These are phyloP conservation scores for Dolichopus griseipennis DNA, from an alignment of 2,888 invertebrate genomes.

Conservation along the genomic window DNA sequence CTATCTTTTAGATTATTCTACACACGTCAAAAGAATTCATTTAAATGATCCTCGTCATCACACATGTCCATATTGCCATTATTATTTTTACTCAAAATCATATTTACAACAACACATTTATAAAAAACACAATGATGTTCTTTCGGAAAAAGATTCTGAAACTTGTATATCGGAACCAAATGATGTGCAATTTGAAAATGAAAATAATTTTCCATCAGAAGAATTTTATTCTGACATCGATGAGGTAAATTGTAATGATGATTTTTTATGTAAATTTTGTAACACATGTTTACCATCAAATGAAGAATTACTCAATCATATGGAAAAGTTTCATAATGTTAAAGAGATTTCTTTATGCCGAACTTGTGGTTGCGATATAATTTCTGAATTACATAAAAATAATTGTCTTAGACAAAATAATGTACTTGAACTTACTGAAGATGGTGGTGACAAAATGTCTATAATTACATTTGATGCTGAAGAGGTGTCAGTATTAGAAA, in stretches of 20 bases:
- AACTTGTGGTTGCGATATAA: not conserved
- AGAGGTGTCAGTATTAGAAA: not conserved
- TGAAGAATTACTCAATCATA: not conserved
- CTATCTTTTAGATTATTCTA: not conserved
- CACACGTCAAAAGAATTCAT: not conserved
- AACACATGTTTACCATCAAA: not conserved
- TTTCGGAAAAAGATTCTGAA: not conserved
- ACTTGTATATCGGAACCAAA: not conserved
- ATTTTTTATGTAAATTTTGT: not conserved
- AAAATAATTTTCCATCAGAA: not conserved
- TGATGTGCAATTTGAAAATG: not conserved
- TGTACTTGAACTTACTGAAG: not conserved
- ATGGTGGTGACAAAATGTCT: not conserved
- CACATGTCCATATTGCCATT: not conserved
- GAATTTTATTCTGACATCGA: not conserved
- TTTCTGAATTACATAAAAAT: not conserved
- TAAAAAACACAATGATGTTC: not conserved
- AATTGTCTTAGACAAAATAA: not conserved
- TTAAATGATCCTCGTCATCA: slow-evolving; percentile 4
- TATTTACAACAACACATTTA: not conserved
- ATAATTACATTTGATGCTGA: not conserved
- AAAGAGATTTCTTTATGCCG: not conserved
- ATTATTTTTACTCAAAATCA: slow-evolving; percentile 1
- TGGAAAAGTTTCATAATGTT: not conserved
- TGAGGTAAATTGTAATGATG: not conserved